A percentile compares a stretch with the other conserved stretches of the same genome.
Conservation (phyloP, 2,113 vertebrate genomes). For the Syngnathoides biaculeatus region DNA sequence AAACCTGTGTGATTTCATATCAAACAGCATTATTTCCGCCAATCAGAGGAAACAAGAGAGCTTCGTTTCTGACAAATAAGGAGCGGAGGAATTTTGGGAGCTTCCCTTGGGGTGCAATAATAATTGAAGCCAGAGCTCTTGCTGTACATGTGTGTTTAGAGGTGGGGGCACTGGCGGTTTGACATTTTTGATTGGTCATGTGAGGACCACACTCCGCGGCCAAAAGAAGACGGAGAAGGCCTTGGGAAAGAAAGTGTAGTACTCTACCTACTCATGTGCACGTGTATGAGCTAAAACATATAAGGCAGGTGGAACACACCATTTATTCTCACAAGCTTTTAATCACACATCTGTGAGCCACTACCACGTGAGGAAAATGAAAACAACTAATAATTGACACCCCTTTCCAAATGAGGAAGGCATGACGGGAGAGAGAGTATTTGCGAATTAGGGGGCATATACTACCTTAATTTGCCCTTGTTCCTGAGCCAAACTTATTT, state of each 20-base stretch:
- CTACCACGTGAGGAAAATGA: constrained; percentile 39
- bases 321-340: constrained; percentile 30
- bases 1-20: constrained; percentile 72
- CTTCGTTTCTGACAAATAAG: constrained; percentile 75
- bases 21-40: constrained; percentile 73
- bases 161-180: constrained; percentile 59
- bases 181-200: constrained; percentile 75
- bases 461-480: constrained; percentile 58
- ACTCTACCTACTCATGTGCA: constrained; percentile 35
- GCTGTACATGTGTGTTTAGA: constrained; percentile 59
- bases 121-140: constrained; percentile 72
- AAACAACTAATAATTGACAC: constrained; percentile 67
- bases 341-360: constrained; percentile 47
- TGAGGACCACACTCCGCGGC: constrained; percentile 69
- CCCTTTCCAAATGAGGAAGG: constrained; percentile 46
- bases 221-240: constrained; percentile 42
- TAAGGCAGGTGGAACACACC: constrained; percentile 60
- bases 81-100: constrained; percentile 66
- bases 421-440: constrained; percentile 6
- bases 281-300: constrained; percentile 31
- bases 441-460: constrained; percentile 14
- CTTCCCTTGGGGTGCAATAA: constrained; percentile 68
- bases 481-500: constrained; percentile 66
- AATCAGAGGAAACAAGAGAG: constrained; percentile 69
- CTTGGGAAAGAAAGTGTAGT: constrained; percentile 42